phyloP scores from a whole-genome alignment of 2,888 invertebrate species.

The Tethea ocularis region DNA sequence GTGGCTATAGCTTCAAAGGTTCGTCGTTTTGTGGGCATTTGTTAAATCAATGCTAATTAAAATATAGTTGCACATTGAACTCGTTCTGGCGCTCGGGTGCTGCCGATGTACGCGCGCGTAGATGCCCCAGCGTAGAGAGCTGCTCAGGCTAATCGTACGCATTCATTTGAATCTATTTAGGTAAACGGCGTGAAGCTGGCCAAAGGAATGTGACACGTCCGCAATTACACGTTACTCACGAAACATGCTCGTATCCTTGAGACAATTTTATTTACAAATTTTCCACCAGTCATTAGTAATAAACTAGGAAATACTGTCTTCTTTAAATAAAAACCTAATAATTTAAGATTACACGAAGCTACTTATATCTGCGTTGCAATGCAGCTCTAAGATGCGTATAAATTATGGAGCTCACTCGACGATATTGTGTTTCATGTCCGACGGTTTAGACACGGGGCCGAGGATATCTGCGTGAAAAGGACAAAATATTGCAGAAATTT shows the following conservation, averaged over 20 bases:
- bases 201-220: slow-evolving; percentile 47
- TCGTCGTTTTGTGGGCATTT: not conserved
- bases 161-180: slow-evolving; percentile 72
- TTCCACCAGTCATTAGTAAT: not conserved
- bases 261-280: slow-evolving; percentile 3
- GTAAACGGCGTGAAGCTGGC: slow-evolving; percentile 54
- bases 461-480: slow-evolving; percentile 82
- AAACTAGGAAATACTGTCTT: slow-evolving; percentile 13
- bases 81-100: slow-evolving; percentile 7
- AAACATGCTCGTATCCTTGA: slow-evolving; percentile 16
- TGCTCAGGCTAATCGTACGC: slow-evolving; percentile 54
- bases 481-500: slow-evolving; percentile 83
- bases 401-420: slow-evolving; percentile 75
- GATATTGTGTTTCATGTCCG: slow-evolving; percentile 83
- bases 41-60: not conserved
- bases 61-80: not conserved
- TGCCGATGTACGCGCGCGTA: slow-evolving; percentile 11
- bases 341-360: slow-evolving; percentile 56
- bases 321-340: slow-evolving; percentile 33
- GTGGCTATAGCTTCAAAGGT: too few relatives aligned
- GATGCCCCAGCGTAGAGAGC: slow-evolving; percentile 39
- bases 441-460: slow-evolving; percentile 76
- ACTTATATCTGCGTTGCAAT: slow-evolving; percentile 60
- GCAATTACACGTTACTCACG: slow-evolving; percentile 30
- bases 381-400: slow-evolving; percentile 65